A percentile compares a stretch with the other conserved stretches of the same genome.
Evolutionary conservation across 2,113 vertebrate species (phyloP).

Genomic region (Alouatta palliata): DNA sequence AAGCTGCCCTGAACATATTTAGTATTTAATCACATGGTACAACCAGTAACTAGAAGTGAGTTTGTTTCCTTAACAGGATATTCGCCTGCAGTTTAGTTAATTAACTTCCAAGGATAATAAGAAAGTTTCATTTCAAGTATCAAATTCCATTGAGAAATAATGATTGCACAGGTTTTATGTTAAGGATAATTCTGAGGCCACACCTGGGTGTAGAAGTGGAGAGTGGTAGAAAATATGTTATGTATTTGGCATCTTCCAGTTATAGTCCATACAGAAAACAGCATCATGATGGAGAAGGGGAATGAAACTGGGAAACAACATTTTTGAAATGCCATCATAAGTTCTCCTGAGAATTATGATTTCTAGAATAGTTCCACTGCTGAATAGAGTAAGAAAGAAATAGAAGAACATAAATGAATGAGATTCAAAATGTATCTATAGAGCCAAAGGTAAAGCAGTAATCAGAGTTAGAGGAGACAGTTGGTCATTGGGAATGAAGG

Average conservation of each 20-base stretch:
- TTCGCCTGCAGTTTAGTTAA: neutral
- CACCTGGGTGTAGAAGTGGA: neutral
- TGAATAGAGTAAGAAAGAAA: constrained; percentile 3
- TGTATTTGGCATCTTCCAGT: neutral
- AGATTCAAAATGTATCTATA: neutral
- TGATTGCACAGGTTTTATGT: neutral
- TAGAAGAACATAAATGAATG: neutral
- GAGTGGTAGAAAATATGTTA: neutral
- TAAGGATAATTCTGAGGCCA: neutral
- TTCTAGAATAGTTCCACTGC: neutral
- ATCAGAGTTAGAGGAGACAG: neutral
- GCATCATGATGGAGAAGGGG: neutral
- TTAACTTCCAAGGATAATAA: neutral
- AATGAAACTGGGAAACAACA: neutral
- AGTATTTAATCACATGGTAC: neutral
- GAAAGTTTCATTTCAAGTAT: neutral
- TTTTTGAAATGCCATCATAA: neutral
- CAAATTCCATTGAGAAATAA: neutral
- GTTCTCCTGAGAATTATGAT: neutral
- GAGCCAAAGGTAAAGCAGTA: neutral
- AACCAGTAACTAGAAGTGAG: neutral
- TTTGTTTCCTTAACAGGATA: neutral
- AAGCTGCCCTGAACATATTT: neutral
- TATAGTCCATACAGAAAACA: neutral
- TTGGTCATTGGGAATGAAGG: neutral